A percentile compares a stretch with the other conserved stretches of the same genome.
These are phyloP conservation scores for Drosophila helvetica DNA, from an alignment of 2,888 invertebrate species.

Conservation along the genomic window DNA sequence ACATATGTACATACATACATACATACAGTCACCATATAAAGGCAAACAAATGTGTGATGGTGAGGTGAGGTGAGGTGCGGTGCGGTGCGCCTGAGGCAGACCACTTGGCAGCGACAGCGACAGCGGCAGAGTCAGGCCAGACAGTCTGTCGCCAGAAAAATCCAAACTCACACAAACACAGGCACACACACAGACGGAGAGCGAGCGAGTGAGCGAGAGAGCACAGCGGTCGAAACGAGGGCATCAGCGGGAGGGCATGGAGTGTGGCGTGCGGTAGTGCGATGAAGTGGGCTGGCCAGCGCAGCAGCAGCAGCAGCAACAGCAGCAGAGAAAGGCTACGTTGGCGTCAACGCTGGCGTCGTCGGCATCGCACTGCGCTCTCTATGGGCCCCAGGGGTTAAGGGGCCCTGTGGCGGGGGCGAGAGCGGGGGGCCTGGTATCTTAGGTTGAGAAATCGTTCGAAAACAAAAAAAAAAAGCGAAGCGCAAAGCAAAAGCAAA, in stretches of 20 bases:
- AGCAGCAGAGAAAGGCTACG: slow-evolving; percentile 9
- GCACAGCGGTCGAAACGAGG: slow-evolving; percentile 54
- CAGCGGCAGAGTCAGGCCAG: slow-evolving; percentile 59
- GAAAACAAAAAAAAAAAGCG: slow-evolving; percentile 51
- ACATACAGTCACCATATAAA: slow-evolving; percentile 60
- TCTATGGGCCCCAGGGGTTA: slow-evolving; percentile 26
- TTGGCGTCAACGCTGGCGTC: slow-evolving; percentile 36
- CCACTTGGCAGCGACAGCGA: slow-evolving; percentile 23
- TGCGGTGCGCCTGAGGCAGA: slow-evolving; percentile 12
- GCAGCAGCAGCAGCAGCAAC: neutral
- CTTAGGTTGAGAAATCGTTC: slow-evolving; percentile 65
- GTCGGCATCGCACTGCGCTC: slow-evolving; percentile 49
- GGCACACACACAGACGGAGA: slow-evolving; percentile 42
- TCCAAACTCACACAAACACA: slow-evolving; percentile 51
- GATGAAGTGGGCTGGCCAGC: slow-evolving; percentile 2
- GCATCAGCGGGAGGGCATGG: slow-evolving; percentile 28
- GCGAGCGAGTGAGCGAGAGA: slow-evolving; percentile 33
- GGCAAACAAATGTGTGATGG: slow-evolving; percentile 55
- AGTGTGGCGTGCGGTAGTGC: slow-evolving; percentile 14
- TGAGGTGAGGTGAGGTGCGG: slow-evolving; percentile 21
- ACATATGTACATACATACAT: slow-evolving; percentile 15
- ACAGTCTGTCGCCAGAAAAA: slow-evolving; percentile 61
- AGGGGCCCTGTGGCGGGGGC: neutral
- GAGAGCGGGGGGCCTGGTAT: slow-evolving; percentile 27
- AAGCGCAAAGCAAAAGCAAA: slow-evolving; percentile 66